Percentiles rank a stretch among this genome's conserved stretches.
Conservation (phyloP, 2,113 vertebrate genomes). For the Silurus asotus region DNA sequence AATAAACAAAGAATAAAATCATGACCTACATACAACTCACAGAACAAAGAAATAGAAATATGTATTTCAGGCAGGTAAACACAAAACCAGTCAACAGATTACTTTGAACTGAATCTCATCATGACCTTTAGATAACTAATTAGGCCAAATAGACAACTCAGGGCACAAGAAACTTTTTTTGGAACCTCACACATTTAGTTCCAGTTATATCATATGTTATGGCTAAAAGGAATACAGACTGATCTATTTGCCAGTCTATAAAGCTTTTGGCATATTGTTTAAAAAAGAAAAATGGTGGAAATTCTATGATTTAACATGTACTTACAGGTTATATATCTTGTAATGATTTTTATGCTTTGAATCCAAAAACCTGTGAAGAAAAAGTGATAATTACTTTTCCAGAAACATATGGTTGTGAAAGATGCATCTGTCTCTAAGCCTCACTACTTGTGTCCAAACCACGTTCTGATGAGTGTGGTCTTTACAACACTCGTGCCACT, state of each 20-base stretch:
- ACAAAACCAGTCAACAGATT: not conserved
- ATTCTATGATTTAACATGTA: conserved; percentile 57
- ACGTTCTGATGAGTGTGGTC: not conserved
- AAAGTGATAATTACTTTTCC: conserved; percentile 45
- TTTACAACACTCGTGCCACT: conserved; percentile 12
- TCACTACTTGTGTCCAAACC: conserved; percentile 2
- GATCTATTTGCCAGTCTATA: not conserved
- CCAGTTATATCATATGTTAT: not conserved
- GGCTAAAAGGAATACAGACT: not conserved
- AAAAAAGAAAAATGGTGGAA: not conserved
- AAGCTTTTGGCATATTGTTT: not conserved
- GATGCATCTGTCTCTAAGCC: conserved; percentile 9
- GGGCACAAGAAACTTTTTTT: not conserved
- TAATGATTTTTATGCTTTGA: conserved; percentile 99
- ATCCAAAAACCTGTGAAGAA: conserved; percentile 88
- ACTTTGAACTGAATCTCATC: not conserved
- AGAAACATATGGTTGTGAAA: conserved; percentile 6
- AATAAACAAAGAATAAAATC: not conserved
- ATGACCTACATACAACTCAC: not conserved
- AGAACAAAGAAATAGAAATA: not conserved
- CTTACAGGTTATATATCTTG: conserved; percentile 99
- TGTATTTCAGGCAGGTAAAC: not conserved
- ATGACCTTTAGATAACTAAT: not conserved
- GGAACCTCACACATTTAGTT: not conserved
- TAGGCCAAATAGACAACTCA: not conserved